Evolutionary conservation across 1,140 invertebrate species (phyloP).

Genomic region (Asobara japonica): DNA sequence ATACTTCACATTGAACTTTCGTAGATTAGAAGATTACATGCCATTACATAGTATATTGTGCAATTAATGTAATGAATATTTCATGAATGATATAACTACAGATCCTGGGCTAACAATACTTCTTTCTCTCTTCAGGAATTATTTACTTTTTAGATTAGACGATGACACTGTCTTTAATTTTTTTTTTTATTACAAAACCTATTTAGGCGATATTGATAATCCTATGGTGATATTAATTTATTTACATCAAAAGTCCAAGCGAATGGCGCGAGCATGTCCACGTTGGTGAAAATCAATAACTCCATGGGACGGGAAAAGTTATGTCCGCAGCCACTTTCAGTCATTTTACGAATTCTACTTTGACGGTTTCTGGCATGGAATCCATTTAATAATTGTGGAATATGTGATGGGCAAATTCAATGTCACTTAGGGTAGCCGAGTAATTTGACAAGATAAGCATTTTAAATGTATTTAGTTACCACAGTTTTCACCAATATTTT

Average conservation of each 20-base stretch:
- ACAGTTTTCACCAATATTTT: too few species aligned
- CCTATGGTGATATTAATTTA: constrained; percentile 52
- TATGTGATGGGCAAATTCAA: background rate
- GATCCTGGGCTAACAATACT: too few species aligned
- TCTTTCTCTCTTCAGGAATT: too few species aligned
- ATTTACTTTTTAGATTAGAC: too few species aligned
- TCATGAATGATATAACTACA: too few species aligned
- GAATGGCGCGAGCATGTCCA: constrained; percentile 38
- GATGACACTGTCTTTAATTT: too few species aligned
- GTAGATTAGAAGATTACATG: too few species aligned
- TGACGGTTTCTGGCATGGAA: background rate
- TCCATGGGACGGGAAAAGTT: constrained; percentile 62
- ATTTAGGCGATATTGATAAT: background rate
- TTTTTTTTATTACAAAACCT: background rate
- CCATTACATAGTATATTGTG: too few species aligned
- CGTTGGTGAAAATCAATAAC: constrained; percentile 63
- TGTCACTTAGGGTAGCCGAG: too few species aligned
- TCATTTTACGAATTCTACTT: background rate
- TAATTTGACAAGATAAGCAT: background rate
- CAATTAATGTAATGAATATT: too few species aligned
- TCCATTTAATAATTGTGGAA: background rate
- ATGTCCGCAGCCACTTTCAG: constrained; percentile 43
- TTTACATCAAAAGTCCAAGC: constrained; percentile 48
- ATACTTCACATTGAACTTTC: too few species aligned
- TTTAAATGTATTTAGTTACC: too few species aligned